These are phyloP conservation scores for Orthonevra nobilis DNA, from an alignment of 2,888 invertebrate species.

Conservation along the genomic window DNA sequence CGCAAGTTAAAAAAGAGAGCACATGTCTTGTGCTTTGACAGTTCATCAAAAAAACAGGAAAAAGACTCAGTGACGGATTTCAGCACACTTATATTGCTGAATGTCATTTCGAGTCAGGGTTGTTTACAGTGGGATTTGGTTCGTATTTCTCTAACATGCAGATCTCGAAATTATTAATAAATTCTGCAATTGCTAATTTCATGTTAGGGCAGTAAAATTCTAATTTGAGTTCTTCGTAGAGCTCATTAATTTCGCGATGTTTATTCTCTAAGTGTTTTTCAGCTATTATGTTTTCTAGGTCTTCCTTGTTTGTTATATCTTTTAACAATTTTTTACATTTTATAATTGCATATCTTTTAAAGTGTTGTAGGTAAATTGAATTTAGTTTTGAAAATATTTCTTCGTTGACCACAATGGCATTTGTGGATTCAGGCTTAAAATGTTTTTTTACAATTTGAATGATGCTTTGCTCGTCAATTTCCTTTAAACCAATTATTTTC, in stretches of 20 bases:
- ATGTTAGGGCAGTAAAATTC: constrained; percentile 19
- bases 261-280: no score
- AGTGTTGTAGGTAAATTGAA: neutral
- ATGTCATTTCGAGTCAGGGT: no score
- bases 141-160: constrained; percentile 32
- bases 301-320: no score
- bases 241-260: constrained; percentile 16
- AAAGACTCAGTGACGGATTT: no score
- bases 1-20: no score
- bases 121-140: no score
- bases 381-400: constrained; percentile 5
- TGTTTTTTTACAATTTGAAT: constrained; percentile 22
- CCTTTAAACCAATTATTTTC: constrained; percentile 9
- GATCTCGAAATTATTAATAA: constrained; percentile 30
- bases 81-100: no score
- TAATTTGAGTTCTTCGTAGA: constrained; percentile 20
- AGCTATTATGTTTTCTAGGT: no score
- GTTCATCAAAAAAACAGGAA: no score
- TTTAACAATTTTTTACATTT: constrained; percentile 8
- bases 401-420: constrained; percentile 2
- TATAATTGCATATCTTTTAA: constrained; percentile 19
- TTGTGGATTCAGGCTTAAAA: constrained; percentile 1
- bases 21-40: no score
- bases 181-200: constrained; percentile 15
- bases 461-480: neutral